Percentiles rank a stretch among this genome's conserved stretches.
phyloP scores from a whole-genome alignment of 1,140 invertebrate species.

The Temnothorax longispinosus region DNA sequence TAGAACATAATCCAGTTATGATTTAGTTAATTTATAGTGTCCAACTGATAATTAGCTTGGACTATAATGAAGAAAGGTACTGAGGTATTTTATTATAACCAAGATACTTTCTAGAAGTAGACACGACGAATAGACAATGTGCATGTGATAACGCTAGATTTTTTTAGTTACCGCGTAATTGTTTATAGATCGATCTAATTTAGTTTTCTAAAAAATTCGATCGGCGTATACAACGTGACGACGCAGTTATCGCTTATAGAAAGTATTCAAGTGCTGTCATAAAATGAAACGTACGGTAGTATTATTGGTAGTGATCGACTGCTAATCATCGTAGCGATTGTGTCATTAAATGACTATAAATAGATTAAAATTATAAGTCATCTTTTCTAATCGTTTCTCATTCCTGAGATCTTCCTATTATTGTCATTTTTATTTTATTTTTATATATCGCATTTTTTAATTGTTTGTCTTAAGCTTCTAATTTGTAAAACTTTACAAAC shows the following conservation, averaged over 20 bases:
- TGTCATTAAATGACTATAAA: neutral
- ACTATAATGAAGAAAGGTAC: neutral
- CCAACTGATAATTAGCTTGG: neutral
- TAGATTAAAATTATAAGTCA: neutral
- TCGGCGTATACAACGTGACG: neutral
- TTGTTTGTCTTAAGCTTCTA: no score
- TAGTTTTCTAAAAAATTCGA: neutral
- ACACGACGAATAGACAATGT: neutral
- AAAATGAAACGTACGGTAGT: conserved; percentile 11
- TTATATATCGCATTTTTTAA: neutral
- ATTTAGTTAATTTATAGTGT: neutral
- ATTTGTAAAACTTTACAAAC: neutral
- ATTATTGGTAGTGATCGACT: neutral
- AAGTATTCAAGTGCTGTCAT: conserved; percentile 44
- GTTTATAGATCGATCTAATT: neutral
- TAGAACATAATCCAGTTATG: neutral
- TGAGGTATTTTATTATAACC: neutral
- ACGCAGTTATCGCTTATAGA: conserved; percentile 19
- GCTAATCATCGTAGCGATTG: conserved; percentile 20
- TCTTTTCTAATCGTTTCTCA: neutral
- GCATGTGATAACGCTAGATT: conserved; percentile 7
- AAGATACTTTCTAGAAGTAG: conserved; percentile 17
- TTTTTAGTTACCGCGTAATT: neutral
- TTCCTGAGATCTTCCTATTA: neutral
- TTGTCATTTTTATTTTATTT: neutral